Conservation (phyloP, 2,113 vertebrate species). For the Ailuropoda melanoleuca region DNA sequence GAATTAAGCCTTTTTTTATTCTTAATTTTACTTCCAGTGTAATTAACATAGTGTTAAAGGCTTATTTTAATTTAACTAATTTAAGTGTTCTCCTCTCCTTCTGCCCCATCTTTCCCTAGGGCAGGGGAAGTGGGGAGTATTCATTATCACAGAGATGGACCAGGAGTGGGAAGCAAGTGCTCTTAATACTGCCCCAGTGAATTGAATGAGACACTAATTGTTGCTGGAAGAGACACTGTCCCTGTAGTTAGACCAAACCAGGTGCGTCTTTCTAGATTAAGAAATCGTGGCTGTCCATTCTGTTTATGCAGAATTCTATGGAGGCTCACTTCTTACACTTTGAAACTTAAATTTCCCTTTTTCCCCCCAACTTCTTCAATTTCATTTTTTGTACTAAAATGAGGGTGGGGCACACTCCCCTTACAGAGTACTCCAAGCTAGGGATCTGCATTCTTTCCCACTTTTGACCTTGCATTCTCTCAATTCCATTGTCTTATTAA, state of each 20-base stretch:
- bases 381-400: background rate
- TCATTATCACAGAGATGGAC: background rate
- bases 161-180: background rate
- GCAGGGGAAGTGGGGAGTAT: background rate
- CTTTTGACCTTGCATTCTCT: background rate
- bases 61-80: background rate
- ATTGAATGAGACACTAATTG: background rate
- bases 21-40: background rate
- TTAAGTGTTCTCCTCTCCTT: background rate
- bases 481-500: background rate
- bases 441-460: background rate
- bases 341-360: background rate
- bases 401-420: background rate
- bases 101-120: background rate
- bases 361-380: background rate
- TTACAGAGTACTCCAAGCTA: background rate
- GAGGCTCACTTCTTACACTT: background rate
- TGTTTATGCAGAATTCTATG: background rate
- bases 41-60: background rate
- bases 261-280: background rate
- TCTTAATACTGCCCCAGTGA: background rate
- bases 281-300: background rate
- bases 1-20: background rate
- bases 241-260: background rate
- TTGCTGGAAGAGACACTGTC: background rate